Percentiles rank a stretch among this genome's conserved stretches.
These are phyloP conservation scores for Hirtodrosophila cameraria DNA, from an alignment of 2,888 invertebrate genomes.

Conservation along the genomic window DNA sequence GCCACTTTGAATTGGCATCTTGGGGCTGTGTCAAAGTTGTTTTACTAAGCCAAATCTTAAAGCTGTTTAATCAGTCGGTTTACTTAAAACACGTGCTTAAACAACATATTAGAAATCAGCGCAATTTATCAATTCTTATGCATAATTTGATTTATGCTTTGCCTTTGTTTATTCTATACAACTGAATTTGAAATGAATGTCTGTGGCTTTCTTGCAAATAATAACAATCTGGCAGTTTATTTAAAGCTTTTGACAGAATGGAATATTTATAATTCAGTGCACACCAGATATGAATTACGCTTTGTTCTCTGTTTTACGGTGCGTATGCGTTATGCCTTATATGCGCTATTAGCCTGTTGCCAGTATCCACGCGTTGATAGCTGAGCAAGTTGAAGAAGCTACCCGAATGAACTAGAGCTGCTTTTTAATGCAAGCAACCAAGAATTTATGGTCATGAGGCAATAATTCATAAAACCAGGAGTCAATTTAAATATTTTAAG, in stretches of 20 bases:
- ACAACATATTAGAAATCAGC: slow-evolving; percentile 5
- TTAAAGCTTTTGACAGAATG: slow-evolving; percentile 51
- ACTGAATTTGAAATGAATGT: slow-evolving; percentile 61
- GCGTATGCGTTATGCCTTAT: slow-evolving; percentile 37
- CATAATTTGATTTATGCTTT: slow-evolving; percentile 66
- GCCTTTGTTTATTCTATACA: slow-evolving; percentile 37
- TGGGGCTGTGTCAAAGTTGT: not conserved
- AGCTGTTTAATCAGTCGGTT: slow-evolving; percentile 10
- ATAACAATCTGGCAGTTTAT: slow-evolving; percentile 25
- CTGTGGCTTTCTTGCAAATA: slow-evolving; percentile 25
- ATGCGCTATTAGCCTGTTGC: slow-evolving; percentile 2
- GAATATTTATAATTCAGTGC: slow-evolving; percentile 68
- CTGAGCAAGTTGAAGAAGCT: not conserved
- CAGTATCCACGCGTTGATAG: not conserved
- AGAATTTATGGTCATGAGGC: slow-evolving; percentile 27
- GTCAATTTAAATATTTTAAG: slow-evolving; percentile 1
- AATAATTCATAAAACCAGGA: slow-evolving; percentile 28
- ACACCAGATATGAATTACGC: slow-evolving; percentile 46
- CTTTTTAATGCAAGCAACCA: slow-evolving; percentile 33
- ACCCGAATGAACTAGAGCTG: not conserved
- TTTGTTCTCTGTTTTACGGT: slow-evolving; percentile 23
- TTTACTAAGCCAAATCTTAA: slow-evolving; percentile 3
- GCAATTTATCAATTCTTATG: slow-evolving; percentile 28
- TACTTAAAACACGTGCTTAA: not conserved
- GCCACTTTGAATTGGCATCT: slow-evolving; percentile 22